These are phyloP conservation scores for Gallinago undulata DNA, from an alignment of 2,113 vertebrate genomes.

Conservation along the genomic window DNA sequence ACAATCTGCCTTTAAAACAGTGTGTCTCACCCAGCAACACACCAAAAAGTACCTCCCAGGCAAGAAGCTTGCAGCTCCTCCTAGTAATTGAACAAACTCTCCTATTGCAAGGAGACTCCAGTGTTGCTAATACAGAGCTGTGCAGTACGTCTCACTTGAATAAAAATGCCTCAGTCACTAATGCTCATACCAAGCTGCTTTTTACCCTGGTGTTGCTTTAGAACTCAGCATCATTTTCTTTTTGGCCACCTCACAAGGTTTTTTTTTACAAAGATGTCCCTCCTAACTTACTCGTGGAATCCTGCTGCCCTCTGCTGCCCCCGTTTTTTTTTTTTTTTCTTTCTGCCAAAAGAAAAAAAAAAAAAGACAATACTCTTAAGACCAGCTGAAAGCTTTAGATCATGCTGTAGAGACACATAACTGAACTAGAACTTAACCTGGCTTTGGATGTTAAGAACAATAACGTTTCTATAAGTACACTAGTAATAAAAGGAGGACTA, in stretches of 20 bases:
- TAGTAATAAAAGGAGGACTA: too few relatives aligned
- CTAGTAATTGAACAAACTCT: neutral
- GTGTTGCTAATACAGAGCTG: neutral
- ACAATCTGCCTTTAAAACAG: neutral
- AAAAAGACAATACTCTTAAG: neutral
- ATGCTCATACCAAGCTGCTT: neutral
- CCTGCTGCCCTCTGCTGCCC: neutral
- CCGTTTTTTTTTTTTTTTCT: neutral
- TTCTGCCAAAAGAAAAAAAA: too few relatives aligned
- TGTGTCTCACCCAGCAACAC: neutral
- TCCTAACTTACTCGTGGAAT: neutral
- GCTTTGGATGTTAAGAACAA: too few relatives aligned
- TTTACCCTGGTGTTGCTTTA: neutral
- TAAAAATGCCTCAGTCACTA: neutral
- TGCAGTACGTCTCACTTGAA: too few relatives aligned
- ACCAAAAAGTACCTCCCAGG: neutral
- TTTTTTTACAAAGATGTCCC: too few relatives aligned
- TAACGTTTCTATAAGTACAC: too few relatives aligned
- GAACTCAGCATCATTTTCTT: neutral
- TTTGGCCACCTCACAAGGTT: neutral
- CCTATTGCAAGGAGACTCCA: neutral
- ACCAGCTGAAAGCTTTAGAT: neutral
- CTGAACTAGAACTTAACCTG: neutral
- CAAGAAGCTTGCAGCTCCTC: neutral
- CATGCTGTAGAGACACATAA: neutral